Evolutionary conservation across 2,113 vertebrate species (phyloP), one percentile per base, ranked within the genome.

Genomic region (Smithornis capensis): DNA sequence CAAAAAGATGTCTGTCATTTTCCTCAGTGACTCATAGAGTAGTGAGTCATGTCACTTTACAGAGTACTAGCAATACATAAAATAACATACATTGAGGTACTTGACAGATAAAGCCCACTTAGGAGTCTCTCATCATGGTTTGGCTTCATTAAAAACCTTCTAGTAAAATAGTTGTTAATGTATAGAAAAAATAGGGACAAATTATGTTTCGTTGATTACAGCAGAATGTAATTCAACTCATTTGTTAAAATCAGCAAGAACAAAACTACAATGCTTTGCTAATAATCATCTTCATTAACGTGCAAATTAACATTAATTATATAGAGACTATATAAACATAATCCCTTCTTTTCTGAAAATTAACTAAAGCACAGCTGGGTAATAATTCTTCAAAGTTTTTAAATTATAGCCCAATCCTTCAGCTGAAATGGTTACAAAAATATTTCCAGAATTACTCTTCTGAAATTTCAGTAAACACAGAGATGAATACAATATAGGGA

Each of bases 291-390:
- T 90, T 93, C 87, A 94, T 94, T 94, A 95, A 86, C 71, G 91
- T 67, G 67, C 76, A 92, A 97, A 97, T 96, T 94, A 94, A 92
- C 93, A 88, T 96, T 96, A 97, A 96, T 97, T 95, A 95, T 25
- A 82, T 92, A 92, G 95, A 91, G 92, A 40, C 69, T 87, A 92
- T 47, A 81, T 65, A 97, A 96, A 96, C 89, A 96, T 64, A 94
- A 92, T 84, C 73, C 76, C 56, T 68, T 91, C 80, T 89, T 93
- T 89, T 74, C 92, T 94, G 74, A 84, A 95, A 94, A 91, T 79
- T 80, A 95, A 79, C 83, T 92, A 82, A 91, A 97, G 95, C 92
- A 97, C 96, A 96, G 95, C 94, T 96, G 96, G 88, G 70, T 86
- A 95, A 69, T 91, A 95, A 90, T 83, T 91, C 62, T 83, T 86